Base-by-base conservation (phyloP, 2,113 vertebrate genomes). In the Coreoperca whiteheadi region DNA sequence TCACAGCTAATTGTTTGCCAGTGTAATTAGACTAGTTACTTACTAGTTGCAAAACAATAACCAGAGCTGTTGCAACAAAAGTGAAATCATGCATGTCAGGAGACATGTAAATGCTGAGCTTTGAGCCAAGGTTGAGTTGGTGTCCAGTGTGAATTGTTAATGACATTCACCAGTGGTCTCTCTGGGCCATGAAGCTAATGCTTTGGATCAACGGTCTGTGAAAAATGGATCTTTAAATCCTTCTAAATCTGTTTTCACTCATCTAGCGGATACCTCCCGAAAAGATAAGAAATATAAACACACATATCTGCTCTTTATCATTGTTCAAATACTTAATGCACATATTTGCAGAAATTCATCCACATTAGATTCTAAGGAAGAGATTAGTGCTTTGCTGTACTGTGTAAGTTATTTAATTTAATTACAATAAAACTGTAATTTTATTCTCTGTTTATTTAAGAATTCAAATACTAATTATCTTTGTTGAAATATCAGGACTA, bases 211-310 rank as follows among this genome's bases (percentile, higher is more conserved):
- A 7, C 20, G 28, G 65, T 59, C 72, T 68, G 67, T 81, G 73
- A 71, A 86, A 70, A 69, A 43, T 18, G 25, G 73, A 77, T 66
- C 32, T 82, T 69, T 74, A 78, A 88, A 79, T 84, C 84, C 70
- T 23, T 71, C 50, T 68, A 53, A 82, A 84, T 87, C 60, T 51
- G 63, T 77, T 73, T 80, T 80, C 6, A 65, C 25, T 43, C 77
- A 63, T 60, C 23, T 32, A 50, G 16, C 60, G 63, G 74, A 72
- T 25, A 34, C 32, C 30, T 67, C 64, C 39, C 74, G 50, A 43
- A 9, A 51, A 51, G n/a, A 79, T 39, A 37, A 50, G 23, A 23
- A 71, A 53, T 23, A 16, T 64, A 74, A 75, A 86, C 61, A 73
- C 20, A 60, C 12, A 46, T 32, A 73, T 54, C 25, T 28, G 43